Conservation (phyloP, 2,113 vertebrate genomes). For the Aix galericulata region DNA sequence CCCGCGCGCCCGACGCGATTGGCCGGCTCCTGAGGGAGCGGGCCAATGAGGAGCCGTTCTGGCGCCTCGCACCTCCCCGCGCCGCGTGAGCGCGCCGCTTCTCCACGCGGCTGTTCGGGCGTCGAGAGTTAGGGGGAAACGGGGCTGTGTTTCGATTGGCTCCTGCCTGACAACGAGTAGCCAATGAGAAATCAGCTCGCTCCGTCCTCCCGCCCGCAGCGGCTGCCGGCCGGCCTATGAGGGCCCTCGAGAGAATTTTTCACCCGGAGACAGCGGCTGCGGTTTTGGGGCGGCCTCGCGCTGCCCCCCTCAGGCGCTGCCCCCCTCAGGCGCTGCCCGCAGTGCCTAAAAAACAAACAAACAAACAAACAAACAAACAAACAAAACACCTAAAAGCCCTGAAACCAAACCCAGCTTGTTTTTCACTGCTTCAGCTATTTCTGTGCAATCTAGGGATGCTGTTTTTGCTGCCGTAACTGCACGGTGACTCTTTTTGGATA, state of each 20-base stretch:
- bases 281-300: not conserved
- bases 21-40: not conserved
- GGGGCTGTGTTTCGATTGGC: not conserved
- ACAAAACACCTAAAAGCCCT: not conserved
- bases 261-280: not conserved
- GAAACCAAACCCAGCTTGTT: not conserved
- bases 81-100: not conserved
- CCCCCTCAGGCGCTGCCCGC: too few relatives aligned
- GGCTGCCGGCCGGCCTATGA: not conserved
- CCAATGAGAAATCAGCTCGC: not conserved
- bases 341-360: too few relatives aligned
- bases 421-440: not conserved
- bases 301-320: not conserved
- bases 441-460: rapidly evolving
- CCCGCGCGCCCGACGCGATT: not conserved
- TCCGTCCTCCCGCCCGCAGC: not conserved
- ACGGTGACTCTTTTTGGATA: not conserved
- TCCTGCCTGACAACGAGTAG: rapidly evolving
- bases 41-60: not conserved
- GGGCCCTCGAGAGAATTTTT: not conserved
- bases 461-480: not conserved
- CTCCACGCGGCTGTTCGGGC: not conserved
- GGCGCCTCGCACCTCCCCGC: not conserved
- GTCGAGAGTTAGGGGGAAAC: rapidly evolving
- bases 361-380: too few relatives aligned